phyloP scores from a whole-genome alignment of 2,113 vertebrate genomes.

The Eonycteris spelaea region DNA sequence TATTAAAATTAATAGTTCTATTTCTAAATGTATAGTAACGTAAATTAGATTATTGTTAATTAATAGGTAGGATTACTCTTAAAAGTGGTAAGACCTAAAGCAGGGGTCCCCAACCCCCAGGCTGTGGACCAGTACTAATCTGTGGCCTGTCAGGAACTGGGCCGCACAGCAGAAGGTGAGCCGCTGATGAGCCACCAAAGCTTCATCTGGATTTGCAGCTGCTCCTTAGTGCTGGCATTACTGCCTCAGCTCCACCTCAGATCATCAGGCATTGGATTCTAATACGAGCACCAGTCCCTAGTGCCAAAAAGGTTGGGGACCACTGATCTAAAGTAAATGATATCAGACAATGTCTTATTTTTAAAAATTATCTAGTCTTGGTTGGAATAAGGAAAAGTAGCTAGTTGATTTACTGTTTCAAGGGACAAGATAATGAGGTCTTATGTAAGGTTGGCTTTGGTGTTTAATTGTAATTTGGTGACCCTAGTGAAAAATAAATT shows the following conservation, averaged over 20 bases:
- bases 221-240: no score
- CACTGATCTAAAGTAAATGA: neutral
- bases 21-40: constrained; percentile 37
- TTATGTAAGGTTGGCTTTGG: neutral
- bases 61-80: constrained; percentile 15
- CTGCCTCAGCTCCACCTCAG: no score
- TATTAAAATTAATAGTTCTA: constrained; percentile 33
- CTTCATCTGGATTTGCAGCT: no score
- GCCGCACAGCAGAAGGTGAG: no score
- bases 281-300: no score
- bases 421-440: neutral
- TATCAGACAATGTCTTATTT: neutral
- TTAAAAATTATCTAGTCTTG: neutral
- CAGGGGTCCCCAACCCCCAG: neutral
- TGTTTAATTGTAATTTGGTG: constrained; percentile 17
- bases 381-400: neutral
- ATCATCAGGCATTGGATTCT: no score
- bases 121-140: no score
- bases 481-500: neutral
- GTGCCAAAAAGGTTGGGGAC: no score
- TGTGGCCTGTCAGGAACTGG: no score
- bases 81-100: neutral
- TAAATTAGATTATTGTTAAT: neutral
- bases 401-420: neutral
- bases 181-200: no score